phyloP scores from a whole-genome alignment of 2,797 vertebrate species.

The Gallinago stenura region DNA sequence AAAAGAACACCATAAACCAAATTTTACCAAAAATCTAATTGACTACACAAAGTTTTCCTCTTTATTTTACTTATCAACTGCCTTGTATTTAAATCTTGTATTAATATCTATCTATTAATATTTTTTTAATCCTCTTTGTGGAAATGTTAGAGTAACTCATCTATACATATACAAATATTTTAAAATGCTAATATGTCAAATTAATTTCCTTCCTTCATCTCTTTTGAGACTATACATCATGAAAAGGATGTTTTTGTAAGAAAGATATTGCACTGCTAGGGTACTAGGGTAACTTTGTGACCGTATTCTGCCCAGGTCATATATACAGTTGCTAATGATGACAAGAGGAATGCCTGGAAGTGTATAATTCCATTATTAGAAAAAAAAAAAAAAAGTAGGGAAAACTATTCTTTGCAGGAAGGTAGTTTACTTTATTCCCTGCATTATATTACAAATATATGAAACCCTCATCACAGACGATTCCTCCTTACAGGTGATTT shows the following conservation, averaged over 20 bases:
- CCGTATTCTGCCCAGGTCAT: neutral
- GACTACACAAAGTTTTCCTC: neutral
- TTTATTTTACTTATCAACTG: neutral
- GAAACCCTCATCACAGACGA: neutral
- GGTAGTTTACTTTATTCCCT: neutral
- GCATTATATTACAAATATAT: neutral
- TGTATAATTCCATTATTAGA: neutral
- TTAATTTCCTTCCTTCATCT: neutral
- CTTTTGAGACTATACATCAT: neutral
- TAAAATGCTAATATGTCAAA: neutral
- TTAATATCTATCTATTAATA: neutral
- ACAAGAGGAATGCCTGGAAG: neutral
- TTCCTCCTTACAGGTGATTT: neutral
- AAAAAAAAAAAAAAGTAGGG: neutral
- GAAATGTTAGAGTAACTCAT: neutral
- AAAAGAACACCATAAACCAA: neutral
- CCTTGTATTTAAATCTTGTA: neutral
- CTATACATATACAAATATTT: neutral
- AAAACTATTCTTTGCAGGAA: neutral
- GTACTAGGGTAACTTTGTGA: neutral
- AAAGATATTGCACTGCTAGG: neutral
- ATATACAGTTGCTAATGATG: neutral
- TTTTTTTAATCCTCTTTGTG: neutral
- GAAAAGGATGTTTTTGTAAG: neutral
- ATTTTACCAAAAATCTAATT: neutral